These are phyloP conservation scores for Callopanchax toddi DNA, from an alignment of 2,113 vertebrate species.

Conservation along the genomic window DNA sequence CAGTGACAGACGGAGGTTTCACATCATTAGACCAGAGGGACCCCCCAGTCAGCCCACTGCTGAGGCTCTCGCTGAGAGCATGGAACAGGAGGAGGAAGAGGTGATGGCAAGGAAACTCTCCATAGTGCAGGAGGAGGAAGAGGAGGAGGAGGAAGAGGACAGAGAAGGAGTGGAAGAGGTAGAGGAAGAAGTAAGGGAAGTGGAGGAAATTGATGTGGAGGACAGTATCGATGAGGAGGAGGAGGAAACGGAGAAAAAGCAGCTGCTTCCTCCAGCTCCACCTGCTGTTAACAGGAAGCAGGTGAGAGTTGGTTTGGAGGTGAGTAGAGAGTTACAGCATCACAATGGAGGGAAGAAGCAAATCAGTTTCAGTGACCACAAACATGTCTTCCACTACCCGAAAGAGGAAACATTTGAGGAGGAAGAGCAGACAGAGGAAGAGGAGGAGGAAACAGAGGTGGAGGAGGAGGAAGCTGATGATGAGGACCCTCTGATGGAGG, in stretches of 20 bases:
- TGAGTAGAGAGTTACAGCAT: slow-evolving; percentile 46
- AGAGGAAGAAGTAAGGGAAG: neutral
- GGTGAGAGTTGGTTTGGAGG: slow-evolving; percentile 56
- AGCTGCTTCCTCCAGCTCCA: slow-evolving; percentile 48
- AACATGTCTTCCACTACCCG: slow-evolving; percentile 71
- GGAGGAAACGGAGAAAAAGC: slow-evolving; percentile 54
- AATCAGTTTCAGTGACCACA: slow-evolving; percentile 63
- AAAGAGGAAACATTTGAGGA: slow-evolving; percentile 57
- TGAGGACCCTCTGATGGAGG: slow-evolving; percentile 82
- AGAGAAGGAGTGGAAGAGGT: slow-evolving; percentile 2
- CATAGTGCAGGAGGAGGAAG: slow-evolving; percentile 59
- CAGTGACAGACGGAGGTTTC: slow-evolving; percentile 58
- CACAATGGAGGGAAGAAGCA: slow-evolving; percentile 48
- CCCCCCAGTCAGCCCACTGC: slow-evolving; percentile 80
- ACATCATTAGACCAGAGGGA: slow-evolving; percentile 79
- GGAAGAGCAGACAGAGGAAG: slow-evolving; percentile 59
- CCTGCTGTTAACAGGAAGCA: slow-evolving; percentile 7
- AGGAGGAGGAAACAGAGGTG: slow-evolving; percentile 26
- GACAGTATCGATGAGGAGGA: slow-evolving; percentile 39
- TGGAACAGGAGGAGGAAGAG: slow-evolving; percentile 81
- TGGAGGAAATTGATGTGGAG: slow-evolving; percentile 1
- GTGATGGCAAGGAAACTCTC: slow-evolving; percentile 73
- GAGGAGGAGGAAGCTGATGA: slow-evolving; percentile 54
- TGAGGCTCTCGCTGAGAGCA: slow-evolving; percentile 91
- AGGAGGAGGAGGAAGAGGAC: slow-evolving; percentile 28